phyloP scores from a whole-genome alignment of 2,113 vertebrate genomes.

The Blennius ocellaris region DNA sequence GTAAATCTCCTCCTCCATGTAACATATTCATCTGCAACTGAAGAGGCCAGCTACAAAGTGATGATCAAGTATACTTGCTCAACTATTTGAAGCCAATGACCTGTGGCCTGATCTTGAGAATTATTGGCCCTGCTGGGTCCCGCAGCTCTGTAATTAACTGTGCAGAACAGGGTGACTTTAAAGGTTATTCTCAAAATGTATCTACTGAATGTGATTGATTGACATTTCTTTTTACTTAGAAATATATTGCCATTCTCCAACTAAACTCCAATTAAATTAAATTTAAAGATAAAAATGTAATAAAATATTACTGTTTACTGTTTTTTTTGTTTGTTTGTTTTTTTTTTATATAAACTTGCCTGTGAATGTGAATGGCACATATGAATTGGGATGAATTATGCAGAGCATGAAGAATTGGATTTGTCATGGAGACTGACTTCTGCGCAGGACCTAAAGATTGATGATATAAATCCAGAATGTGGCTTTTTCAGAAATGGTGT shows the following conservation, averaged over 20 bases:
- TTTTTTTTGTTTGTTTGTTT: conserved; percentile 21
- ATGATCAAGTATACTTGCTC: conserved; percentile 56
- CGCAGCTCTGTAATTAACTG: conserved; percentile 76
- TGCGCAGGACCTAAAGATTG: neutral
- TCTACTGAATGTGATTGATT: conserved; percentile 64
- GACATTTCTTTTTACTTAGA: conserved; percentile 39
- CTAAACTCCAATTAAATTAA: neutral
- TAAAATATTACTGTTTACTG: conserved; percentile 27
- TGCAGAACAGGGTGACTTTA: conserved; percentile 74
- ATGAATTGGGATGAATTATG: conserved; percentile 14
- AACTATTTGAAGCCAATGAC: conserved; percentile 67
- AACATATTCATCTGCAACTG: conserved; percentile 51
- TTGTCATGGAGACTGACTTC: neutral
- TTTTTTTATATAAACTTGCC: conserved; percentile 15
- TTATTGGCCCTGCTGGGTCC: conserved; percentile 66
- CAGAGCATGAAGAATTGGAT: conserved; percentile 1
- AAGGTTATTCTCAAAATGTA: conserved; percentile 69
- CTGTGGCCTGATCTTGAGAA: conserved; percentile 73
- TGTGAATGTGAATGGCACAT: conserved; percentile 18
- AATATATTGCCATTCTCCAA: conserved; percentile 44
- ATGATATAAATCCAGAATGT: neutral
- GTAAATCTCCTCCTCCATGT: conserved; percentile 40
- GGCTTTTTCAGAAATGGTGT: neutral
- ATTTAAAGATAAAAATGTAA: conserved; percentile 29
- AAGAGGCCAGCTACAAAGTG: conserved; percentile 49